Base-by-base conservation (phyloP, 2,113 vertebrate genomes). In the Platichthys flesus region DNA sequence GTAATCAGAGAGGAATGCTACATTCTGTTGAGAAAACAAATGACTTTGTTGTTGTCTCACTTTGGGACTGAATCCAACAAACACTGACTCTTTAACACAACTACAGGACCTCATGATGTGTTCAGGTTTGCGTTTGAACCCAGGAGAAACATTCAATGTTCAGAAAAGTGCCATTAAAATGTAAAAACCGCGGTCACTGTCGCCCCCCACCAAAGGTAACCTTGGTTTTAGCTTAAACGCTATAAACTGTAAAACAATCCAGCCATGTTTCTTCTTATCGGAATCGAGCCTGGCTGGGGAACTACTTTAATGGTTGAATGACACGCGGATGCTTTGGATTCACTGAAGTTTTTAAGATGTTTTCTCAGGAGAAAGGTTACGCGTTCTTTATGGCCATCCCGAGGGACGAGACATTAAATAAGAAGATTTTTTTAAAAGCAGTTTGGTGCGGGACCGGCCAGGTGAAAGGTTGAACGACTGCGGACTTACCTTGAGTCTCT, bases 401-500 rank as follows among this genome's bases (percentile, higher is more conserved):
- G 8, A 16, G 21, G 5, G 40, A 21, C 10, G 69, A n/a, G 21
- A 54, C 61, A 16, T 9, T 47, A 16, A 31, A 31, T 31, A 7
- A 7, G 28, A 31, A 7, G 31, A 6, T 31, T 7, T 28, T 31
- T 31, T 31, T 7, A 7, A 4, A 51, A 16, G 47, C 47, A 18
- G 47, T 51, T 5, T 20, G 47, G 0, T 51, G 47, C 14, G 21
- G 45, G 23, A 5, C 12, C 20, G 31, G 47, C 18, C 47, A 51
- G 47, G 16, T 51, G 47, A 18, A 51, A 51, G 47, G 18, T 20
- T 2, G 47, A 7, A 51, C 20, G 18, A 51, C 15, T 18, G 31
- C 2, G 15, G 31, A 57, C 89, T 87, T 69, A 91, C 91, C 90
- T 88, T 83, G 3, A 58, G 21, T 66, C 62, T 5, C 26, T 74